phyloP scores from a whole-genome alignment of 2,113 vertebrate species.

The Indri indri region DNA sequence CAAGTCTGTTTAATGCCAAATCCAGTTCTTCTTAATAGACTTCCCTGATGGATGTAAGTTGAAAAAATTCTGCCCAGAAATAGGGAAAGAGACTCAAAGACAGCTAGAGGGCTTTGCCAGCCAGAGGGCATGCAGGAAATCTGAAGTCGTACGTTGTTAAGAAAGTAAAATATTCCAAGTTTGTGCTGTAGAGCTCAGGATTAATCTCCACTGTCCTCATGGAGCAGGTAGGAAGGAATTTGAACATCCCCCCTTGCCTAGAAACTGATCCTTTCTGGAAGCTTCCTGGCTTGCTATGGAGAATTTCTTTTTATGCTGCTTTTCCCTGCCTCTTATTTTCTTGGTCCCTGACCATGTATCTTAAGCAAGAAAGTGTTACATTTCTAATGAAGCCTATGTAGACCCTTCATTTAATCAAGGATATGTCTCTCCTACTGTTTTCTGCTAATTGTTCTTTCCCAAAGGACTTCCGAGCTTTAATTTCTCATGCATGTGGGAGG shows the following conservation, averaged over 20 bases:
- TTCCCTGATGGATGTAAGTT: background rate
- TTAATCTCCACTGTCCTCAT: background rate
- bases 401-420: background rate
- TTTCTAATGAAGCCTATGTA: background rate
- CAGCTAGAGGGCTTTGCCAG: conserved; percentile 13
- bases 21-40: conserved; percentile 9
- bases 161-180: background rate
- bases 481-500: background rate
- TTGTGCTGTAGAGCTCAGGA: background rate
- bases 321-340: background rate
- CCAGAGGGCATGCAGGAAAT: background rate
- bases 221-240: background rate
- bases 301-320: background rate
- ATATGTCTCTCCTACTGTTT: background rate
- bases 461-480: background rate
- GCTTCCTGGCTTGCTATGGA: background rate
- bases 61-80: conserved; percentile 2
- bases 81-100: background rate
- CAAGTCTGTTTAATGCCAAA: background rate
- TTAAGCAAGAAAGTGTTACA: background rate
- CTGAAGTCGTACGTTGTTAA: background rate
- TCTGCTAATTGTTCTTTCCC: background rate
- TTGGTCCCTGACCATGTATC: background rate
- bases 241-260: background rate
- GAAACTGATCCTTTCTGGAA: background rate